Conservation (phyloP, 2,888 invertebrate genomes). For the Hyposoter didymator region DNA sequence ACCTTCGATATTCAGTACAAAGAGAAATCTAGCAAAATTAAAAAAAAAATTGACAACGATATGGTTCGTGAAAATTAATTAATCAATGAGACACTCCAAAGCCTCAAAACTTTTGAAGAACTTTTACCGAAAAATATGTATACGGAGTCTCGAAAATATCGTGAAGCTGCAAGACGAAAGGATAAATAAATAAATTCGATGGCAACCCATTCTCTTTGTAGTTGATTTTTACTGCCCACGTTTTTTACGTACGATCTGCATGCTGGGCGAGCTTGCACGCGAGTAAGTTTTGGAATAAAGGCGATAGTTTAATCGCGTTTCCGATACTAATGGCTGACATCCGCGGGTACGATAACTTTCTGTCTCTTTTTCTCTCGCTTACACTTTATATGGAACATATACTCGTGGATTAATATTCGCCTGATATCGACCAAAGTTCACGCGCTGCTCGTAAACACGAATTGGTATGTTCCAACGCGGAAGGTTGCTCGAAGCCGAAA, state of each 20-base stretch:
- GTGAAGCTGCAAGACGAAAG: neutral
- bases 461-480: conserved; percentile 17
- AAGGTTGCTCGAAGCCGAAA: neutral
- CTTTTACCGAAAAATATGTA: neutral
- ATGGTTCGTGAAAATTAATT: too few relatives aligned
- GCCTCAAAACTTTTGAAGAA: neutral
- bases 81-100: too few relatives aligned
- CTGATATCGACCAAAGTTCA: conserved; percentile 43
- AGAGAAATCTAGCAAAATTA: neutral
- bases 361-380: neutral
- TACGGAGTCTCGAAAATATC: neutral
- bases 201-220: neutral
- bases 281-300: conserved; percentile 61
- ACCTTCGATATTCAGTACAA: neutral
- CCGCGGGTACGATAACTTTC: conserved; percentile 60
- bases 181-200: neutral
- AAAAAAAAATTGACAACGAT: too few relatives aligned
- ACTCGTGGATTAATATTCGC: conserved; percentile 66
- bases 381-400: neutral
- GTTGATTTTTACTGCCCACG: neutral
- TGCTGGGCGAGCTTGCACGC: conserved; percentile 32
- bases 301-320: conserved; percentile 73
- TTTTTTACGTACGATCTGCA: conserved; percentile 28
- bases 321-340: conserved; percentile 77
- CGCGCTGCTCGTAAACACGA: conserved; percentile 16